Conservation (phyloP, 2,888 invertebrate species). For the Litoditis marina region DNA sequence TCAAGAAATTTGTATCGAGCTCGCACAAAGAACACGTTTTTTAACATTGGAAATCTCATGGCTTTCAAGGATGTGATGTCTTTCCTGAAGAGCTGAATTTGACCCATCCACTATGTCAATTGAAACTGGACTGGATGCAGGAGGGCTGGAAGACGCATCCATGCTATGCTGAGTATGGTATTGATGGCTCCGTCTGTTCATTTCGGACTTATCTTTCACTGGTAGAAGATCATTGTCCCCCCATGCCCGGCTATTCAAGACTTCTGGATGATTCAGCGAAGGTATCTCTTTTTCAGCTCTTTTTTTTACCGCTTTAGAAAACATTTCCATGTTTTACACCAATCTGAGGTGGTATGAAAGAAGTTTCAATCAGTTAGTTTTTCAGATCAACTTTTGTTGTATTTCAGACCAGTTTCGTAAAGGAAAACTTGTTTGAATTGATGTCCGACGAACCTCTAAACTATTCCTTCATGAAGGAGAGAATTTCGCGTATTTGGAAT, state of each 20-base stretch:
- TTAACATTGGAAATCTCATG: no score
- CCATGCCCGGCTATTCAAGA: conserved; percentile 4
- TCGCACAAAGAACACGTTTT: no score
- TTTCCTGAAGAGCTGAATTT: conserved; percentile 4
- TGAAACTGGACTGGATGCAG: conserved; percentile 62
- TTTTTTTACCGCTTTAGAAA: no score
- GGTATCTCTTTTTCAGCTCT: neutral
- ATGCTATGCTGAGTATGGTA: conserved; percentile 63
- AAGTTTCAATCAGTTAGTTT: no score
- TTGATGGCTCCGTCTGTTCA: conserved; percentile 64
- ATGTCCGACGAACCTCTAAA: conserved; percentile 50
- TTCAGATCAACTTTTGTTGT: no score
- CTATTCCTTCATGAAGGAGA: conserved; percentile 63
- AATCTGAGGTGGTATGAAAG: no score
- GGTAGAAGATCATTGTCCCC: conserved; percentile 64
- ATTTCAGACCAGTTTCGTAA: no score
- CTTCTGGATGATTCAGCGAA: neutral
- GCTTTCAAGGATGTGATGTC: no score
- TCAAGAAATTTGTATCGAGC: no score
- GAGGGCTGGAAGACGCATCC: conserved; percentile 64
- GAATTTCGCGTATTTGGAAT: conserved; percentile 60
- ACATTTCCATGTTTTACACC: no score
- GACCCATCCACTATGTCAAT: conserved; percentile 30
- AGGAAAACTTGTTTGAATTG: neutral
- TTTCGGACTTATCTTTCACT: conserved; percentile 63